Conservation (phyloP, 1,140 invertebrate species). For the Ceratosolen solmsi region DNA sequence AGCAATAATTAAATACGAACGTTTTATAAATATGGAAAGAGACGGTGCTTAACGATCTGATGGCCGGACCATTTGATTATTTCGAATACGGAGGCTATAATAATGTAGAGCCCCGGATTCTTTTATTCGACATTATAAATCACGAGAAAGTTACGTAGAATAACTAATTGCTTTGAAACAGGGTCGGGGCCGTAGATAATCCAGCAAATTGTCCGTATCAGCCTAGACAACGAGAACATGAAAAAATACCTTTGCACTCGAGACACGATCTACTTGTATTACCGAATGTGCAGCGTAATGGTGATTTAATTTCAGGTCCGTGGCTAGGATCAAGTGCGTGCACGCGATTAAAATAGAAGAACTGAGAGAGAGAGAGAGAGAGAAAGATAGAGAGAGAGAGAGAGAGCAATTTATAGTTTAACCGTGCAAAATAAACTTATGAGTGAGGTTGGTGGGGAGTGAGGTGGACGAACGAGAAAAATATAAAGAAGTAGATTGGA, state of each 20-base stretch:
- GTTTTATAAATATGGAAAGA: too few relatives aligned
- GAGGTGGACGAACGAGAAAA: conserved; percentile 37
- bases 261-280: not conserved
- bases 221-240: not conserved
- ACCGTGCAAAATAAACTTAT: too few relatives aligned
- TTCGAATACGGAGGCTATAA: too few relatives aligned
- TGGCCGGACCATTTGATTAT: conserved; percentile 3
- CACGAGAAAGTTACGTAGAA: conserved; percentile 28
- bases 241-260: not conserved
- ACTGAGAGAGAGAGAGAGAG: not conserved
- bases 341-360: not conserved
- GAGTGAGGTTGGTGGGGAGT: too few relatives aligned
- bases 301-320: conserved; percentile 45
- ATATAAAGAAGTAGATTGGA: conserved; percentile 50
- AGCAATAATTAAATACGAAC: too few relatives aligned
- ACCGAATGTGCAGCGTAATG: conserved; percentile 45
- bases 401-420: too few relatives aligned
- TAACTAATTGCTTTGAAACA: conserved; percentile 30
- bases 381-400: conserved; percentile 7
- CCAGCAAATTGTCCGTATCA: conserved; percentile 1
- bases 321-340: not conserved
- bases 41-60: not conserved
- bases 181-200: not conserved
- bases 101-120: not conserved
- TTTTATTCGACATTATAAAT: conserved; percentile 29